Base-by-base conservation (phyloP, 1,140 invertebrate genomes). In the Microplitis demolitor region DNA sequence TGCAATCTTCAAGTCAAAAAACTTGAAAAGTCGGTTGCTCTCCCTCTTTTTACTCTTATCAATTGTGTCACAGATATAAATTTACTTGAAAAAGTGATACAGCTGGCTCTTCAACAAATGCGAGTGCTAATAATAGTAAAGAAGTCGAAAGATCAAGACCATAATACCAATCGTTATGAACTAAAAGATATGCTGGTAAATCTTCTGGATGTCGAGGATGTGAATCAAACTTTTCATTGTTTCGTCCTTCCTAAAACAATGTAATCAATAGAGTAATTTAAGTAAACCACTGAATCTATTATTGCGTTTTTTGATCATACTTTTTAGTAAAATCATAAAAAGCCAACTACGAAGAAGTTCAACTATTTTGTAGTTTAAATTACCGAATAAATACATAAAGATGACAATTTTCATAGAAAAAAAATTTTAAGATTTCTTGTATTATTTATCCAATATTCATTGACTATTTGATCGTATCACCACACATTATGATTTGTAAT, bases 201-300 rank as follows among this genome's bases (percentile, higher is more conserved):
- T 95, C 94, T 79, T 93, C 92, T 31, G 92, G 92, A 82, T 92
- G 92, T 53, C 91, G 90, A 0, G 96, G 96, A 87, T 97, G 95
- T 4, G 94, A 95, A 80, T 94, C 93, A 83, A 96, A 97, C 84
- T 97, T 97, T 84, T 97, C 95, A 88, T 97, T 97, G 80, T 97
- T 96, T 85, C 91, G 90, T 9, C 95, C 96, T 91, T 97, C 96
- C 92, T 96, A 83, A 50, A 86, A 83, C 61, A 76, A 64, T 34
- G 45, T 35, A 66, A 24, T 35, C 56, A 11, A 37, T 11, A n/a
- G 4, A 54, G n/a, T n/a, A n/a, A n/a, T n/a, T n/a, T n/a, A n/a
- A n/a, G n/a, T n/a, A n/a, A n/a, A 54, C 16, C 13, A 37, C 39
- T 4, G 53, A 58, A 16, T 6, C 11, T 13, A 14, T 67, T 1